These are phyloP conservation scores for Pseudomugil tenellus DNA, from an alignment of 2,797 vertebrate species.

Conservation along the genomic window DNA sequence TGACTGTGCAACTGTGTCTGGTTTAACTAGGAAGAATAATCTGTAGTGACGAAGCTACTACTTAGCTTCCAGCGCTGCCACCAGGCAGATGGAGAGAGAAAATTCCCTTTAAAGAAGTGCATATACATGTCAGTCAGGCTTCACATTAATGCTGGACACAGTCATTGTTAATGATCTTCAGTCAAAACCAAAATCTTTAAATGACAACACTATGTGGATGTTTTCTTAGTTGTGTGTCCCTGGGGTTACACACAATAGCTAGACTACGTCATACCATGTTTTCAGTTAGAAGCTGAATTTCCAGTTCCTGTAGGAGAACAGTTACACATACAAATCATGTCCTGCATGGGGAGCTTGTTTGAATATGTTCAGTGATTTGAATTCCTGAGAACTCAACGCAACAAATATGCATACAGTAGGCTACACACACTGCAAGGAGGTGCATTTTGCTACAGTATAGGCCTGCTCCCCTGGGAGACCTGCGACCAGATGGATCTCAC, in stretches of 20 bases:
- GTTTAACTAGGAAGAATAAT: slow-evolving; percentile 68
- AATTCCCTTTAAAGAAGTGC: slow-evolving; percentile 36
- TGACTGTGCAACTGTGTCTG: slow-evolving; percentile 49
- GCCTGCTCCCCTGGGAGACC: slow-evolving; percentile 70
- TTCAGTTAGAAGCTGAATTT: slow-evolving; percentile 47
- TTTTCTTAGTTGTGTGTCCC: slow-evolving; percentile 15
- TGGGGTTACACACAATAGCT: slow-evolving; percentile 21
- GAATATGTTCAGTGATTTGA: slow-evolving; percentile 64
- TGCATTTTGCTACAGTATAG: slow-evolving; percentile 72
- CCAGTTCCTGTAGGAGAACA: slow-evolving; percentile 48
- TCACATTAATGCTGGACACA: slow-evolving; percentile 14
- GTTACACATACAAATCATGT: slow-evolving; percentile 45
- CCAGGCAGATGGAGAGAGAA: slow-evolving; percentile 35
- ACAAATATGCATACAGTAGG: slow-evolving; percentile 50
- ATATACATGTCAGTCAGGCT: slow-evolving; percentile 26
- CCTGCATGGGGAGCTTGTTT: slow-evolving; percentile 36
- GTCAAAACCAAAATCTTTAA: not conserved
- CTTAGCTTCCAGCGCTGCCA: slow-evolving; percentile 39
- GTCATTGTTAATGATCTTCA: slow-evolving; percentile 18
- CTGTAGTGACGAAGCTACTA: slow-evolving; percentile 63
- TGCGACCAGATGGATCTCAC: slow-evolving; percentile 75
- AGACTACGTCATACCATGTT: slow-evolving; percentile 29
- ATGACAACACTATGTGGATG: not conserved
- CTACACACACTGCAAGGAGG: slow-evolving; percentile 41
- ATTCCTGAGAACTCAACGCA: slow-evolving; percentile 34